phyloP scores from a whole-genome alignment of 2,888 invertebrate species.

The Mesorhabditis belari region DNA sequence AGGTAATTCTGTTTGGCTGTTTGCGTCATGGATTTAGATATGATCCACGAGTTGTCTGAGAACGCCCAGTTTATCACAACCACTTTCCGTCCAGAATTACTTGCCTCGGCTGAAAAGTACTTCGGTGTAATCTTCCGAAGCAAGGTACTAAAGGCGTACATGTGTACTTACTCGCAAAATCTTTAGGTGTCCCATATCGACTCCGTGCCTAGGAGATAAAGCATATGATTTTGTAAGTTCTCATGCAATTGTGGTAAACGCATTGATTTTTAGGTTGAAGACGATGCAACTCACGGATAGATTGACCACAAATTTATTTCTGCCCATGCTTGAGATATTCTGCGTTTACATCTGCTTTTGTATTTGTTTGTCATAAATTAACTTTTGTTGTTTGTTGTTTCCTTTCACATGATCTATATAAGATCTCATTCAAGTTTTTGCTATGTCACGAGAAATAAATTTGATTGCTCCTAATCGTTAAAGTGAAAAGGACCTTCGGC shows the following conservation, averaged over 20 bases:
- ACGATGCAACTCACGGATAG: slow-evolving; percentile 62
- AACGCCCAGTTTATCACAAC: slow-evolving; percentile 98
- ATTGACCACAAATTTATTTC: too few species aligned
- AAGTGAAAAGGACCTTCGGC: too few species aligned
- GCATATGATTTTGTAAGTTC: slow-evolving; percentile 97
- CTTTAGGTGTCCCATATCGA: slow-evolving; percentile 78
- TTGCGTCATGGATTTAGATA: slow-evolving; percentile 57
- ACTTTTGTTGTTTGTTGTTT: too few species aligned
- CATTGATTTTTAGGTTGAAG: too few species aligned
- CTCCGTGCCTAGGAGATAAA: slow-evolving; percentile 85
- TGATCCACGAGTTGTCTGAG: slow-evolving; percentile 89
- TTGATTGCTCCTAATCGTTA: too few species aligned
- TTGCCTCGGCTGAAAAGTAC: slow-evolving; percentile 95
- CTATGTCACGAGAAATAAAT: too few species aligned
- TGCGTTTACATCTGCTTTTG: too few species aligned
- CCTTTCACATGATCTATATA: too few species aligned
- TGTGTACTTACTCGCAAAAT: not conserved
- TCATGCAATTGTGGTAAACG: too few species aligned
- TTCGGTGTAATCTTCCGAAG: slow-evolving; percentile 83
- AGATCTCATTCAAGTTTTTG: too few species aligned
- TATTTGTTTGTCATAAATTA: too few species aligned
- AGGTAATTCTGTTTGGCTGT: not conserved
- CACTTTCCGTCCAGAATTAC: slow-evolving; percentile 89
- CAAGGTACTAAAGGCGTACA: slow-evolving; percentile 53
- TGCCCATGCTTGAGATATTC: too few species aligned